Base-by-base conservation (phyloP, 1,140 invertebrate genomes). In the Cydia pomonella region DNA sequence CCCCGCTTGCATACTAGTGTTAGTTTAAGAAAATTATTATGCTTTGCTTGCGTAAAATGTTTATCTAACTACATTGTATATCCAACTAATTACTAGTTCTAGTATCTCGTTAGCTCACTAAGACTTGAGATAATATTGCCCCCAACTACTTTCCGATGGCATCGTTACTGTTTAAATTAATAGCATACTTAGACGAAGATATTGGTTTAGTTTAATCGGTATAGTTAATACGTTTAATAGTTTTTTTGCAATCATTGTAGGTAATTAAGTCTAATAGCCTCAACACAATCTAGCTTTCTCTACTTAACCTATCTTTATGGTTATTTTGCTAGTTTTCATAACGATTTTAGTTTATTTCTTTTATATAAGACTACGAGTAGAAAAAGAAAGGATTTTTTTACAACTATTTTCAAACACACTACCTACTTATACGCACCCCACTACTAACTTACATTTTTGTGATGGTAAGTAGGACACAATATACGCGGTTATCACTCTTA, bases 21-120 rank as follows among this genome's bases (percentile, higher is more conserved):
- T 59, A 12, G 21, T 59, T 59, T 59, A 59, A 59, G 53, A 59
- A 59, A 59, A 44, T 44, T 44, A 53, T 53, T 53, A 53, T 53
- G 44, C 44, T n/a, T 9, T 5, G 50, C 4, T 53, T 7, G n/a
- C 5, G 2, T 23, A 3, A 23, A 59, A 59, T 59, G 21, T 59
- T 53, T 53, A 53, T 44, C 50, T 53, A 18, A 53, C n/a, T 47
- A n/a, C n/a, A n/a, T n/a, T n/a, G n/a, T n/a, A n/a, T 47, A 13
- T 53, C 18, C 4, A 18, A 5, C 1, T 53, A 53, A 53, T 13
- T 53, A 18, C 16, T 53, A 53, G 16, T 9, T 53, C n/a, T 18
- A 53, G 47, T 33, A 33, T 7, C 47, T 50, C 47, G 47, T 53
- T 53, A 53, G n/a, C n/a, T 50, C 3, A 33, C 33, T 6, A 53